Percentiles rank a stretch among this genome's conserved stretches.
These are phyloP conservation scores for Phengaris alcon DNA, from an alignment of 2,888 invertebrate genomes.

Conservation along the genomic window DNA sequence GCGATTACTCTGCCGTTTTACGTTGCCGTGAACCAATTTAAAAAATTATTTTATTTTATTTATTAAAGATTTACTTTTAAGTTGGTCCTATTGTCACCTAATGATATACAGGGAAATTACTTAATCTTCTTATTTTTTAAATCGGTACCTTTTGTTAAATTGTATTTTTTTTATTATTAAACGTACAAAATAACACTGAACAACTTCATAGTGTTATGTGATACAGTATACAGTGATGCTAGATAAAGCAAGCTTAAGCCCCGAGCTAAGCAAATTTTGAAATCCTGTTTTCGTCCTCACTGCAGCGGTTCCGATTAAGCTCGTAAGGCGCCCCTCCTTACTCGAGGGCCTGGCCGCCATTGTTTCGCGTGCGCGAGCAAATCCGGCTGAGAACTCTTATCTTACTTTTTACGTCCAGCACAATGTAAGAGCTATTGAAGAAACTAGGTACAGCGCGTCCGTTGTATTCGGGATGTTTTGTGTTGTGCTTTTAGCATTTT, in stretches of 20 bases:
- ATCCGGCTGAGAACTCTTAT: slow-evolving; percentile 23
- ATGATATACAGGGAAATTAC: too few species aligned
- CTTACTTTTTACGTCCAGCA: slow-evolving; percentile 13
- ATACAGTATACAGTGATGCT: too few species aligned
- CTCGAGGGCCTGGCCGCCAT: slow-evolving; percentile 19
- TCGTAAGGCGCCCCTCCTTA: slow-evolving; percentile 24
- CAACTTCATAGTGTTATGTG: neutral
- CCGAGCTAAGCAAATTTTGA: slow-evolving; percentile 23
- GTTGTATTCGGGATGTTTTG: slow-evolving; percentile 4
- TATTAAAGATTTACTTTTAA: too few species aligned
- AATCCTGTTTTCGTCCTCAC: slow-evolving; percentile 22
- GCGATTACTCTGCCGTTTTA: too few species aligned
- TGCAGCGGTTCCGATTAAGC: slow-evolving; percentile 24
- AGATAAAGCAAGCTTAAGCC: neutral
- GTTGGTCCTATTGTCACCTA: too few species aligned
- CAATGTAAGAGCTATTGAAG: slow-evolving; percentile 23
- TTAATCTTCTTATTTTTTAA: too few species aligned
- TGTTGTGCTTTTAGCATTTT: neutral
- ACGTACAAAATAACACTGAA: too few species aligned
- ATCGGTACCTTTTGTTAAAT: too few species aligned
- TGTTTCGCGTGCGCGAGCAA: slow-evolving; percentile 15
- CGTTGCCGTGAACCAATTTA: too few species aligned
- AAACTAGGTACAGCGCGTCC: slow-evolving; percentile 10
- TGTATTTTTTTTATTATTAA: too few species aligned
- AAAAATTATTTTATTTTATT: too few species aligned